Percentiles rank a stretch among this genome's conserved stretches.
phyloP scores from a whole-genome alignment of 2,113 vertebrate species.

The Pongo pygmaeus region DNA sequence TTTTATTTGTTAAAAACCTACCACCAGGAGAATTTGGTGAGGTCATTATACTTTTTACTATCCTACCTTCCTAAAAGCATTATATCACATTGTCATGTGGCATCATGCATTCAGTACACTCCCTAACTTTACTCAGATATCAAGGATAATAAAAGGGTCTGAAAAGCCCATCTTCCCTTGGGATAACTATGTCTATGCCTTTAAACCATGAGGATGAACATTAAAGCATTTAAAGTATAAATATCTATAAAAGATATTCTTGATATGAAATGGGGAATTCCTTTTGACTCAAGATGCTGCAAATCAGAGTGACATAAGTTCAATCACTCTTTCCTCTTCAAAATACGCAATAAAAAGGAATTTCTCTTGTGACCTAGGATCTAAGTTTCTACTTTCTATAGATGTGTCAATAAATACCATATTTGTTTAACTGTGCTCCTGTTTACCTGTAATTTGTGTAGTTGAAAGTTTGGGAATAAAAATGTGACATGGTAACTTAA shows the following conservation, averaged over 20 bases:
- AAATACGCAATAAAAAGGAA: neutral
- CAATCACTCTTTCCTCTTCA: neutral
- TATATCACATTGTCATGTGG: neutral
- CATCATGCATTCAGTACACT: neutral
- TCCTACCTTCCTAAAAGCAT: neutral
- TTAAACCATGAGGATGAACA: neutral
- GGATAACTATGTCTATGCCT: neutral
- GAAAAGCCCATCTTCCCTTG: neutral
- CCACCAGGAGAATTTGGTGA: slow-evolving; percentile 3
- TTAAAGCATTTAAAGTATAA: neutral
- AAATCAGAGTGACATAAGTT: neutral
- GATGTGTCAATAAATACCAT: neutral
- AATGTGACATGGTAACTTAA: neutral
- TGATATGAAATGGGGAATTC: neutral
- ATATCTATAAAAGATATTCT: neutral
- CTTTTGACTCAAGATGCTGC: neutral
- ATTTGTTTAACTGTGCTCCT: neutral
- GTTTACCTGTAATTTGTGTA: neutral
- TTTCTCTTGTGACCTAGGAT: neutral
- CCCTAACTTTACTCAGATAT: neutral
- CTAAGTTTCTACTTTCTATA: neutral
- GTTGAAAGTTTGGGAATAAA: neutral
- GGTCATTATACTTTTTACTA: neutral
- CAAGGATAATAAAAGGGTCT: neutral
- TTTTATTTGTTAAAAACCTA: slow-evolving; percentile 62